Conservation (phyloP, 2,888 invertebrate genomes). For the Hemicrepidius hirtus region DNA sequence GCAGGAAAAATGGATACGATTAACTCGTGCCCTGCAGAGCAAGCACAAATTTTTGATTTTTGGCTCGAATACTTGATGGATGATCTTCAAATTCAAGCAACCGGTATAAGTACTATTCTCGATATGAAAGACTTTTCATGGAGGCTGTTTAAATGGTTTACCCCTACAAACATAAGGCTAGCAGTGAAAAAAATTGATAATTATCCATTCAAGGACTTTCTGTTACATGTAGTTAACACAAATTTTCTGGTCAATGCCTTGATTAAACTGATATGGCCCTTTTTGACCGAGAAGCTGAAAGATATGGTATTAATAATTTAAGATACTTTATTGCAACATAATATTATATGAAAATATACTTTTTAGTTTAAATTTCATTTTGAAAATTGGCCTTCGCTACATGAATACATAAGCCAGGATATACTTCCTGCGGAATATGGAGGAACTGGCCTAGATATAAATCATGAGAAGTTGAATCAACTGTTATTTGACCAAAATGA, state of each 20-base stretch:
- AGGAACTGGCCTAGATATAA: constrained; percentile 70
- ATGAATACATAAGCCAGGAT: constrained; percentile 72
- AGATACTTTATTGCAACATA: too few species aligned
- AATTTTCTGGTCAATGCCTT: constrained; percentile 62
- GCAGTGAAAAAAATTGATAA: constrained; percentile 61
- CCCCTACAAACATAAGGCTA: constrained; percentile 59
- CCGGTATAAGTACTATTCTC: constrained; percentile 67
- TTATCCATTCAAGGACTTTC: constrained; percentile 64
- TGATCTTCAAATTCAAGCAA: constrained; percentile 62
- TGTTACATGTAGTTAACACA: constrained; percentile 66
- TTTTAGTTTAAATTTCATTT: constrained; percentile 71
- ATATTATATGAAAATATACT: too few species aligned
- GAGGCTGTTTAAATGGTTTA: constrained; percentile 65
- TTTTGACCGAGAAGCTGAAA: constrained; percentile 62
- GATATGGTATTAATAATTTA: constrained; percentile 55
- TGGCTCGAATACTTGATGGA: constrained; percentile 68
- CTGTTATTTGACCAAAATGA: constrained; percentile 58
- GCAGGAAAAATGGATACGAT: constrained; percentile 41
- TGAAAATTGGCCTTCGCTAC: constrained; percentile 72
- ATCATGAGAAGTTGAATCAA: constrained; percentile 57
- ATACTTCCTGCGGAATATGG: constrained; percentile 73
- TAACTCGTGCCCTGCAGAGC: constrained; percentile 51
- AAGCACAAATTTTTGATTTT: constrained; percentile 62
- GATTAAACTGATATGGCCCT: constrained; percentile 66
- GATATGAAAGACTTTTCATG: constrained; percentile 65